phyloP scores from a whole-genome alignment of 2,888 invertebrate genomes.

The Pterobdella sp. region DNA sequence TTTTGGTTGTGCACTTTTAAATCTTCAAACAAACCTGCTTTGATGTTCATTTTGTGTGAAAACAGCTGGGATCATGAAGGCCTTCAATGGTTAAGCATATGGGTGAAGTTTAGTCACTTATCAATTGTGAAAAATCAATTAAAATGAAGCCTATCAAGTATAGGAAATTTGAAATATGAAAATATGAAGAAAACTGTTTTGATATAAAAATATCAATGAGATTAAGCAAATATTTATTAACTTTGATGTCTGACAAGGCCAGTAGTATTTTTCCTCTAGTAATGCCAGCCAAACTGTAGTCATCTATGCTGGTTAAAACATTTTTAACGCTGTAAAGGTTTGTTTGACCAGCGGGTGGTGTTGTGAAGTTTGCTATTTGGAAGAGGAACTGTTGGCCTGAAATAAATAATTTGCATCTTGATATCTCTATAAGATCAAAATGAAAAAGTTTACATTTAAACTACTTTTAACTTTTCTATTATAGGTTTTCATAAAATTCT shows the following conservation, averaged over 20 bases:
- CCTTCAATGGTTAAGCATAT: neutral
- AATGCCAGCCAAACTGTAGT: neutral
- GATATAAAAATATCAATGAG: too few relatives aligned
- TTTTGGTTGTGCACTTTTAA: neutral
- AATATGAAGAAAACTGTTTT: too few relatives aligned
- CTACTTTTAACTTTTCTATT: too few relatives aligned
- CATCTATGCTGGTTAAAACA: neutral
- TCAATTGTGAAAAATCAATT: constrained; percentile 35
- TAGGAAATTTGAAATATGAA: too few relatives aligned
- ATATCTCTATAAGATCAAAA: neutral
- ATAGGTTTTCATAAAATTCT: too few relatives aligned
- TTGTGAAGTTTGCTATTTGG: constrained; percentile 13
- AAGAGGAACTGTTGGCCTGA: constrained; percentile 17
- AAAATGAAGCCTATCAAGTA: too few relatives aligned
- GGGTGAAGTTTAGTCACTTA: too few relatives aligned
- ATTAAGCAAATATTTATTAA: too few relatives aligned
- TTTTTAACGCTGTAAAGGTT: neutral
- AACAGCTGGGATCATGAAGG: constrained; percentile 17
- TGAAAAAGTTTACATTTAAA: too few relatives aligned
- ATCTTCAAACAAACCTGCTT: constrained; percentile 17
- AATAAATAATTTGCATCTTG: neutral
- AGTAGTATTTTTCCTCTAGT: constrained; percentile 35
- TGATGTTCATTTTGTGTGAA: constrained; percentile 8
- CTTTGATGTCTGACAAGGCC: constrained; percentile 35
- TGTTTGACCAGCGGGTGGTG: neutral